Evolutionary conservation across 2,888 invertebrate species (phyloP), one percentile per base, ranked within the genome.

Genomic region (Pantelozetes paolii): DNA sequence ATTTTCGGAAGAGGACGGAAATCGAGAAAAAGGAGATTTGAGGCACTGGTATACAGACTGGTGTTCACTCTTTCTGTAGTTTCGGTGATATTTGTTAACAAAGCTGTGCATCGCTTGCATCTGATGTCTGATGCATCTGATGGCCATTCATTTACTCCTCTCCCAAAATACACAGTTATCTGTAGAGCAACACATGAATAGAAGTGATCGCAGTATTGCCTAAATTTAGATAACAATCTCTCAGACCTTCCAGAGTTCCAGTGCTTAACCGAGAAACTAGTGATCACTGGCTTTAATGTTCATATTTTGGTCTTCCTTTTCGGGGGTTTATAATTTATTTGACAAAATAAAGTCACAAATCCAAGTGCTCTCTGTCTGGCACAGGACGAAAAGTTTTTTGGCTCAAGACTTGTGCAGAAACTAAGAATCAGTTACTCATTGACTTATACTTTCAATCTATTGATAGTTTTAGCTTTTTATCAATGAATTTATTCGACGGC

Each of bases 161-260:
- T 69, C 42, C n/a, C 6, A 5, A 59, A 32, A 36, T n/a, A 20
- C 62, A 32, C 36, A 18, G 40, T 69, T 69, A 69, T 69, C 69
- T 69, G 23, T 26, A 69, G 23, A 26, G 42, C 40, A 45, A 42
- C 45, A 69, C 69, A 69, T 36, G 69, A 69, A 69, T 45, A 42
- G 42, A 20, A 69, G 15, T 69, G 42, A 69, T 69, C 45, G 36
- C 62, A 64, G 62, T 64, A 36, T 32, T 36, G 69, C 69, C 69
- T 69, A 69, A 69, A 69, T 69, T 69, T 69, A 69, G 69, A 69
- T 69, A 69, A 69, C 8, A 40, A 69, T 69, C 69, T 45, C 69
- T 69, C 28, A 69, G 40, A 69, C 23, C 18, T 59, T 3, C 40
- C 32, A n/a, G 26, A 45, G 42, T 59, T 3, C 40, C 32, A n/a